Base-by-base conservation (phyloP, 2,113 vertebrate species). In the Calonectris borealis region DNA sequence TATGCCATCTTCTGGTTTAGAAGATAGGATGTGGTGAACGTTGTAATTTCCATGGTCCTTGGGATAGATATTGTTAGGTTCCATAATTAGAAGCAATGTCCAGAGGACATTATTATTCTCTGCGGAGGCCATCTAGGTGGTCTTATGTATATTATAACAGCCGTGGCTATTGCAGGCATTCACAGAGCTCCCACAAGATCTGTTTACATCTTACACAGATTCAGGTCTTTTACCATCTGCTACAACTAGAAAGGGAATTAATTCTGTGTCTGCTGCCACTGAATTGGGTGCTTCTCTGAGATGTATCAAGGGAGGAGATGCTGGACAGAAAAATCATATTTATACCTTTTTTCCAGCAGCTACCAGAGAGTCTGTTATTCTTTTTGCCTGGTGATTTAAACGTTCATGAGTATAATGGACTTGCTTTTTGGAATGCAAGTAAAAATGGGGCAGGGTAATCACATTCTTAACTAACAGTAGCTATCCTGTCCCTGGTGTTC, bases 391-490 rank as follows among this genome's bases (percentile, higher is more conserved):
- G 65, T 65, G 18, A 68, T 90, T 82, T 95, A 82, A 52, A 49
- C 76, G 20, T 64, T 85, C 32, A 21, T 55, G 52, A 89, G 15
- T n/a, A 31, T 86, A 80, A 94, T 34, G 42, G 69, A 71, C 26
- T 86, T 85, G 66, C 44, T 64, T 72, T 95, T 85, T 85, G 62
- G 32, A 90, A 90, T 69, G 49, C 29, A 83, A 76, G 44, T 83
- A 10, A 76, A 93, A 95, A 69, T 61, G 36, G 57, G 46, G 36
- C 36, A 88, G 49, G 21, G 79, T 66, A 92, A 84, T 92, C 25
- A 71, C 61, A 92, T 83, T 76, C n/a, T 93, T 93, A 94, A 93
- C 58, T 92, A 83, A 76, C 58, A 64, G 62, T 34, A 87, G 49
- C 66, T 86, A 3, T 83, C 15, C 73, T 83, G 21, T 83, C 51